A percentile compares a stretch with the other conserved stretches of the same genome.
Conservation (phyloP, 1,140 invertebrate species). For the Bactericera cockerelli region DNA sequence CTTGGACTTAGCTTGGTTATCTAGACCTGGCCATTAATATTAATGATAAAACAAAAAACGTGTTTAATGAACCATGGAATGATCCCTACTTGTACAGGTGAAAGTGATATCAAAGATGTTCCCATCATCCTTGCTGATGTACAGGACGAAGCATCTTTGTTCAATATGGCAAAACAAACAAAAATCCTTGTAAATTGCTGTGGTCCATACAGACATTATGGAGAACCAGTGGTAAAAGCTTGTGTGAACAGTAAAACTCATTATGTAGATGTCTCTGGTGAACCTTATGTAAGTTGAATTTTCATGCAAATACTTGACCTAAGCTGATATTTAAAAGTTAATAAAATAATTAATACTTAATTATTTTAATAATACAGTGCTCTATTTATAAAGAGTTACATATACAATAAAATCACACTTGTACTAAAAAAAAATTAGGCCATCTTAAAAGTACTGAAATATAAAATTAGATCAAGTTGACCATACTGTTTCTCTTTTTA, state of each 20-base stretch:
- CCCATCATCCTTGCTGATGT: constrained; percentile 64
- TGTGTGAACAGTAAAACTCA: constrained; percentile 65
- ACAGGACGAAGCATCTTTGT: constrained; percentile 48
- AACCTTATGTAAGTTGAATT: constrained; percentile 44
- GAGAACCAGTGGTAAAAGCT: constrained; percentile 80
- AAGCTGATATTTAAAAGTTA: too few species aligned
- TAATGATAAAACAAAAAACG: neutral
- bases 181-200: constrained; percentile 71
- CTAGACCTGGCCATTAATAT: neutral
- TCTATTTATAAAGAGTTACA: too few species aligned
- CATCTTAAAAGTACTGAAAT: too few species aligned
- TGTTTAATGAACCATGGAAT: too few species aligned
- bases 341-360: too few species aligned
- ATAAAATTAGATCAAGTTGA: too few species aligned
- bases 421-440: too few species aligned
- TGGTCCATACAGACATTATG: constrained; percentile 77
- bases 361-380: too few species aligned
- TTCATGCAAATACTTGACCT: neutral
- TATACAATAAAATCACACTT: too few species aligned
- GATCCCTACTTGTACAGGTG: constrained; percentile 31
- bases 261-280: constrained; percentile 83
- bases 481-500: too few species aligned
- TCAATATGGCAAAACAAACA: constrained; percentile 54
- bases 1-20: constrained; percentile 3
- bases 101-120: constrained; percentile 38